Percentiles rank a stretch among this genome's conserved stretches.
phyloP scores from a whole-genome alignment of 2,113 vertebrate species.

The Aphyosemion australe region DNA sequence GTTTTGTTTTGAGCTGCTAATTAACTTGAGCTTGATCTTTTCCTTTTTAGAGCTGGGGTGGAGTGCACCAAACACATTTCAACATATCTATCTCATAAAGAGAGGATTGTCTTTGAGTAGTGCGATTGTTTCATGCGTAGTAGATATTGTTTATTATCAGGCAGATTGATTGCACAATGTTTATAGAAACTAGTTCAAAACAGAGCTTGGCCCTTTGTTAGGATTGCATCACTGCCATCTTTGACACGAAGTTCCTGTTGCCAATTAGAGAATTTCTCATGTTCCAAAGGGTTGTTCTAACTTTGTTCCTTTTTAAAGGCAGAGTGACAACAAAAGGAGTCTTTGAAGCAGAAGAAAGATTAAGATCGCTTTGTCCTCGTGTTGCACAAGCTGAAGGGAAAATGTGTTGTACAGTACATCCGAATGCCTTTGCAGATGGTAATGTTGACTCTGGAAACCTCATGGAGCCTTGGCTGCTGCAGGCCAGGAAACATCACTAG shows the following conservation, averaged over 20 bases:
- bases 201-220: background rate
- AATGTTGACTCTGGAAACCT: slow-evolving; percentile 71
- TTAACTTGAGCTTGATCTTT: slow-evolving; percentile 50
- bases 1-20: slow-evolving; percentile 45
- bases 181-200: background rate
- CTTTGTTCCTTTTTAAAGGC: slow-evolving; percentile 35
- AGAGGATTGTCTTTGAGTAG: slow-evolving; percentile 18
- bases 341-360: slow-evolving; percentile 37
- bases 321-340: slow-evolving; percentile 33
- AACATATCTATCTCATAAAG: slow-evolving; percentile 26
- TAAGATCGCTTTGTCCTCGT: slow-evolving; percentile 23
- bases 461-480: slow-evolving; percentile 43
- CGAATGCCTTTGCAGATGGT: slow-evolving; percentile 68
- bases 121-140: slow-evolving; percentile 2
- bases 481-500: slow-evolving; percentile 77
- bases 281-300: slow-evolving; percentile 34
- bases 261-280: slow-evolving; percentile 41
- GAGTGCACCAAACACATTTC: slow-evolving; percentile 26
- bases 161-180: background rate
- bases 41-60: slow-evolving; percentile 17
- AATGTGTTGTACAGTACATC: slow-evolving; percentile 44
- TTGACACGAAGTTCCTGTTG: slow-evolving; percentile 31
- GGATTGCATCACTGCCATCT: slow-evolving; percentile 14
- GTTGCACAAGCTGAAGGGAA: slow-evolving; percentile 42
- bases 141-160: background rate